Percentiles rank a stretch among this genome's conserved stretches.
These are phyloP conservation scores for Megamerina dolium DNA, from an alignment of 2,888 invertebrate genomes.

Conservation along the genomic window DNA sequence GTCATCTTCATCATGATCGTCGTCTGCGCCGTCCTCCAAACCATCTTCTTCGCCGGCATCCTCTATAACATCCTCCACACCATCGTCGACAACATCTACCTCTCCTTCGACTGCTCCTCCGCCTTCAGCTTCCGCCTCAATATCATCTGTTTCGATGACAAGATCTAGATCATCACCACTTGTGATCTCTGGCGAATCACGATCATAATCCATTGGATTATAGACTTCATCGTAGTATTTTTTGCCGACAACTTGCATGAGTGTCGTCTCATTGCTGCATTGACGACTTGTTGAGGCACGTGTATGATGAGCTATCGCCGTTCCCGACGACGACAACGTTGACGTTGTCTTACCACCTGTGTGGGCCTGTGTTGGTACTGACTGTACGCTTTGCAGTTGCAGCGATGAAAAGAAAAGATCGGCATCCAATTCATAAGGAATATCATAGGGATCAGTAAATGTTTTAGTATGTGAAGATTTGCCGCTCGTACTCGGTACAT, in stretches of 20 bases:
- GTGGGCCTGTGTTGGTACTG: conserved; percentile 33
- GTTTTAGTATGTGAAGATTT: conserved; percentile 35
- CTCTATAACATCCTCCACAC: conserved; percentile 43
- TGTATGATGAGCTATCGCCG: neutral
- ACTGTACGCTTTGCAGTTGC: conserved; percentile 61
- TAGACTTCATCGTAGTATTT: conserved; percentile 49
- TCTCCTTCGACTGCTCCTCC: conserved; percentile 29
- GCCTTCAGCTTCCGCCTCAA: too few species aligned
- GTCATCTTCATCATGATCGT: conserved; percentile 49
- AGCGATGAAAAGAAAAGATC: conserved; percentile 83
- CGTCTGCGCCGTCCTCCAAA: conserved; percentile 42
- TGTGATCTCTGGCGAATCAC: conserved; percentile 32
- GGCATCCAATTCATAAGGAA: conserved; percentile 62
- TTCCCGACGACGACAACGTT: too few species aligned
- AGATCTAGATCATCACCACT: conserved; percentile 44
- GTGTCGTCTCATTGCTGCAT: conserved; percentile 9
- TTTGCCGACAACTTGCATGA: conserved; percentile 25
- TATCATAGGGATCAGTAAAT: conserved; percentile 46
- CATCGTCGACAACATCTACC: conserved; percentile 21
- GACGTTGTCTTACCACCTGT: conserved; percentile 52
- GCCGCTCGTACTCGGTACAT: conserved; percentile 28
- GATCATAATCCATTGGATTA: conserved; percentile 35
- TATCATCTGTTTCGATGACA: too few species aligned
- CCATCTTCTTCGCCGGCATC: conserved; percentile 43
- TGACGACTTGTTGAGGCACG: conserved; percentile 14